These are phyloP conservation scores for Eubucco bourcierii DNA, from an alignment of 2,113 vertebrate genomes.

Conservation along the genomic window DNA sequence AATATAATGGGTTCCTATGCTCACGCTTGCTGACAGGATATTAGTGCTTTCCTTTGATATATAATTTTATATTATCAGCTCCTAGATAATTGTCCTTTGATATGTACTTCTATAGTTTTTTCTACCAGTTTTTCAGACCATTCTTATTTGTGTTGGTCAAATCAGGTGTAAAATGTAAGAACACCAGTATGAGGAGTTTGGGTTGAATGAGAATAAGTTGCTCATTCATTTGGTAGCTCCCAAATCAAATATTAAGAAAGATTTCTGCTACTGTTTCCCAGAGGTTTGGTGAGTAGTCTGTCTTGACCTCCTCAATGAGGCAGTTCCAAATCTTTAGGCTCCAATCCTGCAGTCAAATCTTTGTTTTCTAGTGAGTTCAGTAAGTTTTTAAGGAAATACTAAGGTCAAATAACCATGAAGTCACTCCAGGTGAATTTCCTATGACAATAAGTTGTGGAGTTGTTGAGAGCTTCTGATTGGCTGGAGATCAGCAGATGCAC, in stretches of 20 bases:
- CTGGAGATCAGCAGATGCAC: neutral
- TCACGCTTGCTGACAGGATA: neutral
- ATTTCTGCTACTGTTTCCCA: neutral
- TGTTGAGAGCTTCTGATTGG: neutral
- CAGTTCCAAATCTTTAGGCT: neutral
- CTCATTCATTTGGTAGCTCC: neutral
- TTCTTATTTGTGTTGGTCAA: slow-evolving; percentile 22
- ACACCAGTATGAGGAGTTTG: neutral
- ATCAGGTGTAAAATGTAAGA: neutral
- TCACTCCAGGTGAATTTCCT: neutral
- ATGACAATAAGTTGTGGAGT: neutral
- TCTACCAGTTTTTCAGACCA: neutral
- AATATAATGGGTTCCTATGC: neutral
- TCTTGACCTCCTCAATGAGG: neutral
- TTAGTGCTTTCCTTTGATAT: slow-evolving; percentile 6
- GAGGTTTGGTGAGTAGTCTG: neutral
- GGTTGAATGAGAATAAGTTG: neutral
- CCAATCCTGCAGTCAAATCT: neutral
- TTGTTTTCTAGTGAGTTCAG: neutral
- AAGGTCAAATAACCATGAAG: neutral
- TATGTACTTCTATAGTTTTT: slow-evolving; percentile 14
- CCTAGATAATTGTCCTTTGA: slow-evolving; percentile 13
- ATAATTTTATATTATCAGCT: slow-evolving; percentile 31
- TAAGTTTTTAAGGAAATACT: neutral
- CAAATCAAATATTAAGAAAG: neutral